Percentiles rank a stretch among this genome's conserved stretches.
These are phyloP conservation scores for Spodoptera littoralis DNA, from an alignment of 2,888 invertebrate species.

Conservation along the genomic window DNA sequence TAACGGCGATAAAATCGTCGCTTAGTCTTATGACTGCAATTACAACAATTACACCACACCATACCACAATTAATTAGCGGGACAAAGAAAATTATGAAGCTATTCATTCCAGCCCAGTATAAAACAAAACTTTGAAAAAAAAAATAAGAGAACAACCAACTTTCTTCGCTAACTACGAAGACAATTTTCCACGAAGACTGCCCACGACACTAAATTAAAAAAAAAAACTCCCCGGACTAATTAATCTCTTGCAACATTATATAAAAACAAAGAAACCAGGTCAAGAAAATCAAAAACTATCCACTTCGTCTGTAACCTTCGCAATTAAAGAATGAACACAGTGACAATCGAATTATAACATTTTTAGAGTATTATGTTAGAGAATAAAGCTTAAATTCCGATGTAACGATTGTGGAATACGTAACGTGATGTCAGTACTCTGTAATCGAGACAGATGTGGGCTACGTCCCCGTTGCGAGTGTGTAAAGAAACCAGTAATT, in stretches of 20 bases:
- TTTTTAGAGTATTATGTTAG: constrained; percentile 34
- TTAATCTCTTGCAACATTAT: constrained; percentile 81
- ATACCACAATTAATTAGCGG: too few relatives aligned
- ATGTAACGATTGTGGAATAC: constrained; percentile 40
- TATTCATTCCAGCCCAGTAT: background rate
- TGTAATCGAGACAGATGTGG: constrained; percentile 75
- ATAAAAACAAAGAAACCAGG: constrained; percentile 79
- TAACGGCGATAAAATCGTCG: too few relatives aligned
- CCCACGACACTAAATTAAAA: constrained; percentile 64
- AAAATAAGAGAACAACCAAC: constrained; percentile 13
- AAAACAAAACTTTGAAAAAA: background rate
- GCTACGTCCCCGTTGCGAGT: constrained; percentile 69
- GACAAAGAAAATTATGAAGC: too few relatives aligned
- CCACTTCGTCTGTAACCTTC: constrained; percentile 65
- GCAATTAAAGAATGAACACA: constrained; percentile 54
- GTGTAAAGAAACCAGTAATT: constrained; percentile 71
- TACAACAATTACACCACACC: too few relatives aligned
- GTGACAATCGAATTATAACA: constrained; percentile 43
- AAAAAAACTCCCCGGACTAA: constrained; percentile 68
- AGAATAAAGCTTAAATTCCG: constrained; percentile 66
- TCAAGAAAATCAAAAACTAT: constrained; percentile 79
- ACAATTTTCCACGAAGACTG: constrained; percentile 47
- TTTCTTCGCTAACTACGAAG: constrained; percentile 21
- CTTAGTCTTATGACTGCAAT: too few relatives aligned
- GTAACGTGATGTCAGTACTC: constrained; percentile 66